phyloP scores from a whole-genome alignment of 2,888 invertebrate species.

The Mechanitis messenoides region DNA sequence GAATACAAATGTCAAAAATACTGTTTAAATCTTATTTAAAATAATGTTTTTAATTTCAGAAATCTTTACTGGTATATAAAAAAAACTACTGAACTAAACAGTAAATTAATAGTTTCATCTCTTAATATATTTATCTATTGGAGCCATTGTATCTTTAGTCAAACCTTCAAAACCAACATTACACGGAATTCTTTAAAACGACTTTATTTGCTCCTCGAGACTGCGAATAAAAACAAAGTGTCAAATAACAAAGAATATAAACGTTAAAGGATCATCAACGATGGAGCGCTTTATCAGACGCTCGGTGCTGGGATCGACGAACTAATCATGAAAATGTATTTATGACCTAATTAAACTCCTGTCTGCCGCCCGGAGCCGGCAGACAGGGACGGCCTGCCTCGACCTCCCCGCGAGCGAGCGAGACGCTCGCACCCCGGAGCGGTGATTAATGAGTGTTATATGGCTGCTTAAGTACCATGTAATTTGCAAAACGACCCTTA shows the following conservation, averaged over 20 bases:
- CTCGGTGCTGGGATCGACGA: slow-evolving; percentile 33
- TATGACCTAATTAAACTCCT: slow-evolving; percentile 76
- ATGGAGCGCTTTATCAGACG: slow-evolving; percentile 18
- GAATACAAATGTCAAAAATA: too few species aligned
- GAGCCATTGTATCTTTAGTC: background rate
- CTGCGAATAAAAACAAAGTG: slow-evolving; percentile 25
- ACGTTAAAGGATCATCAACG: slow-evolving; percentile 20
- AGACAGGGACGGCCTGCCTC: slow-evolving; percentile 41
- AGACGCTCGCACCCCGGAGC: slow-evolving; percentile 48
- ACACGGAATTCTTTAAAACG: slow-evolving; percentile 13
- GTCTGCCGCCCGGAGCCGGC: slow-evolving; percentile 51
- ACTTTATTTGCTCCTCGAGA: slow-evolving; percentile 19
- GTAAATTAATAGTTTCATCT: too few species aligned
- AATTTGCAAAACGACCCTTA: slow-evolving; percentile 86
- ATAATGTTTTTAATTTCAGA: background rate
- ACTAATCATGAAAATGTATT: slow-evolving; percentile 75
- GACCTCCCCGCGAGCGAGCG: slow-evolving; percentile 38
- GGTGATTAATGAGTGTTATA: slow-evolving; percentile 82
- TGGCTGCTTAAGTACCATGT: slow-evolving; percentile 85
- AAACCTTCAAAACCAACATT: background rate
- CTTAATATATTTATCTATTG: too few species aligned
- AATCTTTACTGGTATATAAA: too few species aligned
- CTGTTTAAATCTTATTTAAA: too few species aligned
- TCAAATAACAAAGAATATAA: slow-evolving; percentile 22
- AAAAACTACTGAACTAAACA: too few species aligned